Percentiles rank a stretch among this genome's conserved stretches.
phyloP scores from a whole-genome alignment of 1,140 invertebrate species.

The Drosophila sproati region DNA sequence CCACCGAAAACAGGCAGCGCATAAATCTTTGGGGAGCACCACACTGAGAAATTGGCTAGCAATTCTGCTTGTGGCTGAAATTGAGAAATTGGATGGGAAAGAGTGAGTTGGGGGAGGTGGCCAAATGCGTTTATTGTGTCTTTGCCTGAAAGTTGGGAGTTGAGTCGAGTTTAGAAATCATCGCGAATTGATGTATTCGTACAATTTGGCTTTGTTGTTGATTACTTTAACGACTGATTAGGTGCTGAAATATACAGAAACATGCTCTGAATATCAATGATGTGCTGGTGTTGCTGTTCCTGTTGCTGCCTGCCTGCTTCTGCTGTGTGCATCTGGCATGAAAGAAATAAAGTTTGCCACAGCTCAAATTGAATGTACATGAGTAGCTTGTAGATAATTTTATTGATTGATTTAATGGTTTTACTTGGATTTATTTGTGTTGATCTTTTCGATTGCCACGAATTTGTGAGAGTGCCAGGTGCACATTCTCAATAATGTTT shows the following conservation, averaged over 20 bases:
- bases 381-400: slow-evolving; percentile 44
- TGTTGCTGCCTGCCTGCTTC: too few relatives aligned
- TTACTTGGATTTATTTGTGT: slow-evolving; percentile 32
- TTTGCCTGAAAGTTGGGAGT: slow-evolving; percentile 14
- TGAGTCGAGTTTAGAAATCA: slow-evolving; percentile 43
- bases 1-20: slow-evolving; percentile 42
- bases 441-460: slow-evolving; percentile 34
- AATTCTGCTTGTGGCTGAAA: slow-evolving; percentile 33
- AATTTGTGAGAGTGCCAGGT: slow-evolving; percentile 1
- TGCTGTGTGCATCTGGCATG: neutral
- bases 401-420: slow-evolving; percentile 51
- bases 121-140: slow-evolving; percentile 48
- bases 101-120: neutral
- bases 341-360: slow-evolving; percentile 7
- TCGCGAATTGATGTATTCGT: slow-evolving; percentile 54
- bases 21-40: slow-evolving; percentile 51
- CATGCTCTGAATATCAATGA: slow-evolving; percentile 51
- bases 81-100: slow-evolving; percentile 35
- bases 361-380: slow-evolving; percentile 46
- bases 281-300: neutral
- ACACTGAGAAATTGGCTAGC: slow-evolving; percentile 51
- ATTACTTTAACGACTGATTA: slow-evolving; percentile 57
- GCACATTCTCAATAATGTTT: neutral
- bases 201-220: slow-evolving; percentile 55
- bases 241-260: slow-evolving; percentile 46